Conservation (phyloP, 2,888 invertebrate species). For the Dryobotodes eremita region DNA sequence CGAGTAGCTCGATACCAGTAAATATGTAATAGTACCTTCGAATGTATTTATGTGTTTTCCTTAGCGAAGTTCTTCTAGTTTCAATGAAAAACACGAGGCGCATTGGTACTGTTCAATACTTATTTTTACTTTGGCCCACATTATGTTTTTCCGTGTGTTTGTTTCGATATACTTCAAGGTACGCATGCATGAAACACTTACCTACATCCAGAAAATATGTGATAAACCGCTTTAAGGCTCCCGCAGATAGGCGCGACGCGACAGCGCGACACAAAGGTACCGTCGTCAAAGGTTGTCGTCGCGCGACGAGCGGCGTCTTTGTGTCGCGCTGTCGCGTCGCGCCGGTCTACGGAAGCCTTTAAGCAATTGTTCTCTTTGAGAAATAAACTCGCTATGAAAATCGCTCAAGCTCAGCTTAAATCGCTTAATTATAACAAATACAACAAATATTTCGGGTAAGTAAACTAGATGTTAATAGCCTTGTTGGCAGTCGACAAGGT, state of each 20-base stretch:
- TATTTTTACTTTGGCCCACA: constrained; percentile 2
- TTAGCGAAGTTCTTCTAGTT: constrained; percentile 2
- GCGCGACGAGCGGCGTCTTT: too few species aligned
- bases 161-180: background rate
- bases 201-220: background rate
- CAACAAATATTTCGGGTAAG: constrained; percentile 27
- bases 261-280: too few species aligned
- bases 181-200: background rate
- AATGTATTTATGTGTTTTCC: constrained; percentile 15
- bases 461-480: constrained; percentile 39
- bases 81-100: constrained; percentile 1
- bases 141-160: background rate
- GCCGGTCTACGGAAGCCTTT: too few species aligned
- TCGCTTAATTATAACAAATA: constrained; percentile 22
- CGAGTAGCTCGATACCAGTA: constrained; percentile 5
- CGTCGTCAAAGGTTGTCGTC: too few species aligned
- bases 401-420: background rate
- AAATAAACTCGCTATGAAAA: background rate
- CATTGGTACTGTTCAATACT: background rate
- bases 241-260: too few species aligned
- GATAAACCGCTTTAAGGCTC: too few species aligned
- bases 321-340: too few species aligned
- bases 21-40: background rate
- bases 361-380: background rate
- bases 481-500: constrained; percentile 29